Percentiles rank a stretch among this genome's conserved stretches.
Evolutionary conservation across 2,113 vertebrate genomes (phyloP).

Genomic region (Tursiops truncatus): DNA sequence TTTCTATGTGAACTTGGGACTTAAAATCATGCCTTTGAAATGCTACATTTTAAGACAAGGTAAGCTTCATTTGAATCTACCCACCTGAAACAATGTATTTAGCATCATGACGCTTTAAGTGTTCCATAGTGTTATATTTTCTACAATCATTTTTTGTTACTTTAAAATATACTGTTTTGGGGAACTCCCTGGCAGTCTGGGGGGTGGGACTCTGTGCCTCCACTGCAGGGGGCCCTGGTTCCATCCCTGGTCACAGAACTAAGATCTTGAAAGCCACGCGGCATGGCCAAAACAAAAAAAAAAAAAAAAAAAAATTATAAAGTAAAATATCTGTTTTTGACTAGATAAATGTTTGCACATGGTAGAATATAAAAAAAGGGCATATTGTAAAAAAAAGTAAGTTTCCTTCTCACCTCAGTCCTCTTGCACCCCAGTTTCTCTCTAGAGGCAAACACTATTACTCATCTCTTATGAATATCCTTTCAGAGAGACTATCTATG

Average conservation of each 20-base stretch:
- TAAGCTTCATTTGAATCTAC: not conserved
- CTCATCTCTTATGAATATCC: not conserved
- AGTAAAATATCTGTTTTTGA: not conserved
- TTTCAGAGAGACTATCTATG: not conserved
- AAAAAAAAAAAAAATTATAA: not conserved
- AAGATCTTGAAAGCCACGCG: not conserved
- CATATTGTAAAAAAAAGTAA: not conserved
- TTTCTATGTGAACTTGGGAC: not conserved
- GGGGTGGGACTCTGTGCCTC: not conserved
- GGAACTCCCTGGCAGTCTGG: not conserved
- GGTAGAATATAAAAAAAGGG: not conserved
- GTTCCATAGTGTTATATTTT: not conserved
- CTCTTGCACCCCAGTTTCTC: not conserved
- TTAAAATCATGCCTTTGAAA: slow-evolving; percentile 28
- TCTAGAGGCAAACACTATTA: not conserved
- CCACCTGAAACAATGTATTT: not conserved
- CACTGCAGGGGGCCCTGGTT: not conserved
- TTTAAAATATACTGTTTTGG: not conserved
- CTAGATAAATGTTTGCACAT: not conserved
- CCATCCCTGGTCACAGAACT: not conserved
- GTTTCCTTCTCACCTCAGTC: not conserved
- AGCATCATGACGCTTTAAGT: not conserved
- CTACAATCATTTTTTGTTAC: not conserved
- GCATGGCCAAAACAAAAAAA: not conserved
- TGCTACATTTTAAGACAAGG: slow-evolving; percentile 28